These are phyloP conservation scores for Glossophaga mutica DNA, from an alignment of 2,797 vertebrate genomes.

Conservation along the genomic window DNA sequence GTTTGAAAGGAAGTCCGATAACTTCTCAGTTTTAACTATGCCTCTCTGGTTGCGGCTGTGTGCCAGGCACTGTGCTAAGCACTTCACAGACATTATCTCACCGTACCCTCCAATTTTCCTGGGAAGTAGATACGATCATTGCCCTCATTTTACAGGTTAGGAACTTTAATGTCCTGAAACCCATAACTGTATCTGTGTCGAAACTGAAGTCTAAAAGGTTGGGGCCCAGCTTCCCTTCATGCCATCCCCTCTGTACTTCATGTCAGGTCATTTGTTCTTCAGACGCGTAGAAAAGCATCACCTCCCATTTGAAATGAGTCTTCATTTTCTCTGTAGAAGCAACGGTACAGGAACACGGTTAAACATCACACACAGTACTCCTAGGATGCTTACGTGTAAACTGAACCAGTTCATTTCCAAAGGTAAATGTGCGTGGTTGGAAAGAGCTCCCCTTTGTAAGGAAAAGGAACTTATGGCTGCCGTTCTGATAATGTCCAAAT, in stretches of 20 bases:
- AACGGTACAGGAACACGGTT: not conserved
- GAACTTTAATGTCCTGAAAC: not conserved
- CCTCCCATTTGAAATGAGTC: not conserved
- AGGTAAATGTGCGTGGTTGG: not conserved
- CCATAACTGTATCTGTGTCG: not conserved
- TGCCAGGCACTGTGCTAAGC: not conserved
- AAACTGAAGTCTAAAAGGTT: not conserved
- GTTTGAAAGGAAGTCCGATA: not conserved
- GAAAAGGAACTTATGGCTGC: not conserved
- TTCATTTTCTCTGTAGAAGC: not conserved
- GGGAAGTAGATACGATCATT: not conserved
- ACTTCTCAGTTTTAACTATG: not conserved
- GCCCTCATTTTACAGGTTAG: not conserved
- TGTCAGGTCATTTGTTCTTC: not conserved
- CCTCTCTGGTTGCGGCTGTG: not conserved
- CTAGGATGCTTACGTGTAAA: not conserved
- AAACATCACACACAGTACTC: not conserved
- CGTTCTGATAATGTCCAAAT: constrained; percentile 70
- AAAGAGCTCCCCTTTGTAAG: not conserved
- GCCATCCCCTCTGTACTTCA: not conserved
- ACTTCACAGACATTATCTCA: not conserved
- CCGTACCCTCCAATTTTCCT: not conserved
- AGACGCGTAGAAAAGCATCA: not conserved
- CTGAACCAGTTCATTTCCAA: not conserved
- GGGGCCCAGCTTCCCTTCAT: not conserved